Percentiles rank a stretch among this genome's conserved stretches.
phyloP scores from a whole-genome alignment of 1,140 invertebrate genomes.

The Trachymyrmex septentrionalis region DNA sequence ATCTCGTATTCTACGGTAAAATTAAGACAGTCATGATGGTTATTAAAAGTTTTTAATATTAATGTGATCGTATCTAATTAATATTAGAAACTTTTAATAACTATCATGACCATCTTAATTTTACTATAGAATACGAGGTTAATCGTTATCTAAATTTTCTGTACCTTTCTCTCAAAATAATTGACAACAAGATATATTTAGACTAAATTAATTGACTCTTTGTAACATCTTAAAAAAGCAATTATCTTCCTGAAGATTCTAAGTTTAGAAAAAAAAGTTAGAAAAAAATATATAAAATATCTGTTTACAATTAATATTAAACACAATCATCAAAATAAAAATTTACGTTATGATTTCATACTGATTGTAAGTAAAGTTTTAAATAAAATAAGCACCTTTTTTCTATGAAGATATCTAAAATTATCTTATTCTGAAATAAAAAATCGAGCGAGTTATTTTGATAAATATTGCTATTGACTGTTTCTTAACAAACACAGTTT shows the following conservation, averaged over 20 bases:
- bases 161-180: no score
- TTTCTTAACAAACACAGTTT: constrained; percentile 26
- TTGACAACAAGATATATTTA: no score
- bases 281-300: background rate
- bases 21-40: no score
- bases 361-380: background rate
- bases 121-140: no score
- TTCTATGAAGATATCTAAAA: background rate
- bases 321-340: background rate
- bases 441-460: background rate
- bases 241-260: constrained; percentile 14
- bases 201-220: no score
- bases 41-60: no score
- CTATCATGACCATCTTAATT: no score
- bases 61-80: no score
- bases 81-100: no score
- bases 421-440: constrained; percentile 15
- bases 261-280: constrained; percentile 7
- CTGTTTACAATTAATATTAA: no score
- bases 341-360: background rate
- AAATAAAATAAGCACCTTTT: background rate
- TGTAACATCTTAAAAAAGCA: background rate
- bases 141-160: no score
- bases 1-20: no score
- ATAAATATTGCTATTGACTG: background rate